Evolutionary conservation across 2,797 vertebrate species (phyloP), one percentile per base, ranked within the genome.

Genomic region (Philypnodon macrostomus): DNA sequence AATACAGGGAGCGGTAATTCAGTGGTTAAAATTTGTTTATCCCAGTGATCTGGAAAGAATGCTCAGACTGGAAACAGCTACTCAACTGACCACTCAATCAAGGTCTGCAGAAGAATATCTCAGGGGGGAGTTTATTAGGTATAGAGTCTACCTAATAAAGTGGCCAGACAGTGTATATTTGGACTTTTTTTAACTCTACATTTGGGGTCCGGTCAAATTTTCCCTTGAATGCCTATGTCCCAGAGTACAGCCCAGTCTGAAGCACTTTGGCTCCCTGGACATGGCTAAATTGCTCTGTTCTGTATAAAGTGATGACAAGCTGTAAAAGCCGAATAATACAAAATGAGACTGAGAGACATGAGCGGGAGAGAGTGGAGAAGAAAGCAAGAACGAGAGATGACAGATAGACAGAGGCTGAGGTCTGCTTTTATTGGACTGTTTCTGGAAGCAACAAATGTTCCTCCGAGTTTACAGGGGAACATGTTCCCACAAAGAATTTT

Each of bases 371-470:
- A 48, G 37, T 36, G 45, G 49, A 39, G 7, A 24, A 17, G 39
- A 50, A 48, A 47, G 56, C 23, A 27, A 58, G 18, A 32, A 49
- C 23, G 33, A 54, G 56, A 56, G 58, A 65, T 36, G 62, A 71
- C 67, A 75, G 62, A 66, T 33, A 50, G 44, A n/a, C n/a, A 8
- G 7, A 72, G 27, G 54, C 49, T 38, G 65, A 61, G 67, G 65
- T 53, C 69, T 83, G 73, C 70, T 85, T 85, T 87, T 83, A 80
- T 69, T 78, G 73, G 77, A 67, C 58, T 47, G 54, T 65, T 69
- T 77, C 74, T 82, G 79, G 77, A 82, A 82, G 79, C 69, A 61
- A 70, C 77, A 77, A 77, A 82, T 78, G 75, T 83, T 84, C 77
- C 55, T 58, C 73, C 47, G 60, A 61, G 56, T 81, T 67, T 76